Base-by-base conservation (phyloP, 2,113 vertebrate genomes). In the Gopherus flavomarginatus region DNA sequence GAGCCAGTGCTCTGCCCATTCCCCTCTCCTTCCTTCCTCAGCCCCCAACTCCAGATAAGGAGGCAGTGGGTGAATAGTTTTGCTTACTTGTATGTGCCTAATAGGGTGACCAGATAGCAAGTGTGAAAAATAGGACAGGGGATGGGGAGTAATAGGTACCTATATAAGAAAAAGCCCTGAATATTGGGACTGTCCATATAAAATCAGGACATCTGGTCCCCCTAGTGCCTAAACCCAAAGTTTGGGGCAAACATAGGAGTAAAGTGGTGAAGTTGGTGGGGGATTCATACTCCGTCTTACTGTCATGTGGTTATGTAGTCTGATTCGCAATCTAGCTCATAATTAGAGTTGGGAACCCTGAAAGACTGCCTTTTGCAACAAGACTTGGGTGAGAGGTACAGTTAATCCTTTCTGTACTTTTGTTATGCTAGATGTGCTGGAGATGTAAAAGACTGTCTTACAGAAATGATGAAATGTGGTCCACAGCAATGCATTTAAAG, bases 391-490 rank as follows among this genome's bases (percentile, higher is more conserved):
- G 78, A 95, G 87, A 97, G 82, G 72, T 90, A 52, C 5, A 87
- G 8, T 53, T 92, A 94, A 84, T 56, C 27, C 84, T 94, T 90
- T 89, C 88, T 31, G 53, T 79, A 83, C 17, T 27, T 81, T 93
- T 52, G 79, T 84, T 87, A 77, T 82, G 80, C 83, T 86, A 87
- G 62, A 87, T 90, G 86, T 89, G 17, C 42, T 95, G 59, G 59
- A 96, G 89, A 96, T 96, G 88, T 53, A 78, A 96, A 96, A 85
- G 79, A 65, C 11, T 81, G 80, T 69, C 72, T 92, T 83, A 87
- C 89, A 94, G 86, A 21, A 90, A 97, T 95, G 96, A 98, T 97
- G 90, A 26, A 84, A 97, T 93, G 90, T 91, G 49, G 53, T 90
- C 80, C 90, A 0, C 38, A 97, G 93, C 93, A 79, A 91, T 97